Conservation (phyloP, 2,888 invertebrate genomes). For the Torymus tubicola region DNA sequence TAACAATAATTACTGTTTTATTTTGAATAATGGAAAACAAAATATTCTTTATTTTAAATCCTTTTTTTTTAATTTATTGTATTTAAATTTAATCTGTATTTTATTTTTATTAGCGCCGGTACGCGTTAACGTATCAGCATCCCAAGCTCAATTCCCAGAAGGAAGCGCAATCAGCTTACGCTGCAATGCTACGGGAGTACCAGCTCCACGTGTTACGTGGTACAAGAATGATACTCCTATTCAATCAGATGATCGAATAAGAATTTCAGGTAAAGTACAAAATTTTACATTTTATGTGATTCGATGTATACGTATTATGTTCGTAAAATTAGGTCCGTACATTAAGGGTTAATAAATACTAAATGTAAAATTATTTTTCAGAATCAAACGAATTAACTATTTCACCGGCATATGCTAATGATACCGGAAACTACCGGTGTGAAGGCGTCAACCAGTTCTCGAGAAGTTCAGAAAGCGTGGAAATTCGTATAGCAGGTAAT, state of each 20-base stretch:
- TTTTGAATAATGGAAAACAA: too few species aligned
- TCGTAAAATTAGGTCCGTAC: background rate
- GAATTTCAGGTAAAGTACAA: conserved; percentile 80
- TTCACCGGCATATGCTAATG: conserved; percentile 80
- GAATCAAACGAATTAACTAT: conserved; percentile 86
- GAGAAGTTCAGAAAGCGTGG: conserved; percentile 81
- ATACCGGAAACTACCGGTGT: conserved; percentile 90
- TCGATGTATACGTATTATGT: too few species aligned
- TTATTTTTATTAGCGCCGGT: conserved; percentile 79
- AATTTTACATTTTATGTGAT: background rate
- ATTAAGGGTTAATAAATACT: background rate
- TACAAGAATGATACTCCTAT: conserved; percentile 85
- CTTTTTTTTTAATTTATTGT: too few species aligned
- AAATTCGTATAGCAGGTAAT: conserved; percentile 87
- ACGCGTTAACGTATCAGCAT: conserved; percentile 80
- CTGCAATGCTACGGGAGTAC: conserved; percentile 88
- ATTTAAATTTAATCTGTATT: too few species aligned
- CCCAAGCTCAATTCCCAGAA: conserved; percentile 79
- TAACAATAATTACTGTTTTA: background rate
- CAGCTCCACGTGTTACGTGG: conserved; percentile 88
- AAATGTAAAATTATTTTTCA: conserved; percentile 66
- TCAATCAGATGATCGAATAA: conserved; percentile 79
- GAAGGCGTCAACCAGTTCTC: conserved; percentile 87
- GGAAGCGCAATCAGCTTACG: conserved; percentile 84
- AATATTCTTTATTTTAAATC: too few species aligned